Percentiles rank a stretch among this genome's conserved stretches.
These are phyloP conservation scores for Catocala nupta DNA, from an alignment of 2,888 invertebrate genomes.

Conservation along the genomic window DNA sequence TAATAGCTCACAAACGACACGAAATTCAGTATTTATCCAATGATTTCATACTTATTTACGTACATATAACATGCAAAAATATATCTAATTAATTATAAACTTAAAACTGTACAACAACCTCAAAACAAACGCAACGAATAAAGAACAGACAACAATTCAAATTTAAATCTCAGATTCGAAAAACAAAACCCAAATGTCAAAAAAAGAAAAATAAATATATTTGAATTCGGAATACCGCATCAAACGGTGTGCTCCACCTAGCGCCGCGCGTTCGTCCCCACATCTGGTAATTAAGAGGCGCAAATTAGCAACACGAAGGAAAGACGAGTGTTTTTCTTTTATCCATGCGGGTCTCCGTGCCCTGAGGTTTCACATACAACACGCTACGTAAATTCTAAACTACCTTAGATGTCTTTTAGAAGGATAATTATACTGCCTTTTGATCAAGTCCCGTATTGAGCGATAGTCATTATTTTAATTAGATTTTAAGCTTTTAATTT, in stretches of 20 bases:
- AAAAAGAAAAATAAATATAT: slow-evolving; percentile 18
- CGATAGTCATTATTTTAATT: slow-evolving; percentile 38
- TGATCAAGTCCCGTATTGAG: slow-evolving; percentile 27
- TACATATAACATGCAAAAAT: too few relatives aligned
- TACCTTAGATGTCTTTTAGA: slow-evolving; percentile 30
- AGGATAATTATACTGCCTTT: slow-evolving; percentile 31
- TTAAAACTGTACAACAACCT: too few relatives aligned
- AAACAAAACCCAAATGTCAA: slow-evolving; percentile 4
- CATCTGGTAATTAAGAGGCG: slow-evolving; percentile 74
- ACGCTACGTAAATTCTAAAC: slow-evolving; percentile 30
- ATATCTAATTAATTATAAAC: too few relatives aligned
- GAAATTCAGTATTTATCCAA: not conserved
- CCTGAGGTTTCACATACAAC: slow-evolving; percentile 38
- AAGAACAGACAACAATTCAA: slow-evolving; percentile 6
- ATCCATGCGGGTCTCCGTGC: slow-evolving; percentile 59
- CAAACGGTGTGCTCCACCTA: slow-evolving; percentile 47
- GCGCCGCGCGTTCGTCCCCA: slow-evolving; percentile 51
- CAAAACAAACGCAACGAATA: not conserved
- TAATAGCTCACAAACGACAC: not conserved
- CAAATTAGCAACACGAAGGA: slow-evolving; percentile 70
- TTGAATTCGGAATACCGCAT: slow-evolving; percentile 57
- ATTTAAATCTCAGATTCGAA: slow-evolving; percentile 4
- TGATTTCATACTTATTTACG: too few relatives aligned
- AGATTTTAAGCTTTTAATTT: slow-evolving; percentile 39
- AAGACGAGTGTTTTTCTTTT: slow-evolving; percentile 73